A percentile compares a stretch with the other conserved stretches of the same genome.
Evolutionary conservation across 2,888 invertebrate species (phyloP).

Genomic region (Agrochola lota): DNA sequence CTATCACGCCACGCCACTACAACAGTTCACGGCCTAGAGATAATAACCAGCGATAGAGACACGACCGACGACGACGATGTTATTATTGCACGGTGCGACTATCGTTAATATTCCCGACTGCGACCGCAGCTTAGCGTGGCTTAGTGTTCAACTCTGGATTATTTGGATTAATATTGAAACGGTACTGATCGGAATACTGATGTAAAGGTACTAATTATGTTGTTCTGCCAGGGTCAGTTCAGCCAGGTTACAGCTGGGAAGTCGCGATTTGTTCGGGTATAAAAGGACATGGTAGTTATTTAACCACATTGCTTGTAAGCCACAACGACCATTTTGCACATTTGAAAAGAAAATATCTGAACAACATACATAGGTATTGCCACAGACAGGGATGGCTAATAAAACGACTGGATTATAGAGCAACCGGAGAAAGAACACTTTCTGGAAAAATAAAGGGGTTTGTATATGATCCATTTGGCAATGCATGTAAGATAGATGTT

Average conservation of each 20-base stretch:
- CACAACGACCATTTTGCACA: neutral
- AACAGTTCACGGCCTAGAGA: neutral
- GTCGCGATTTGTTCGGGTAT: neutral
- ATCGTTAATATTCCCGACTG: constrained; percentile 17
- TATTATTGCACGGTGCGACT: constrained; percentile 7
- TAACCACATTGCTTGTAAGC: neutral
- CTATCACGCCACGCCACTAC: neutral
- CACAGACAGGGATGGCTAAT: neutral
- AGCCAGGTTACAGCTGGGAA: neutral
- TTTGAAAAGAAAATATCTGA: neutral
- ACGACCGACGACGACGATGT: neutral
- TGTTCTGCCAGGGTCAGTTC: neutral
- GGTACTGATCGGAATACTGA: constrained; percentile 47
- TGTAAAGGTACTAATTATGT: constrained; percentile 39
- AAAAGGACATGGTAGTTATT: neutral
- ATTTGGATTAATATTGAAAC: constrained; percentile 48
- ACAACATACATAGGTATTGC: neutral
- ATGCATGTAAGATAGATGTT: neutral
- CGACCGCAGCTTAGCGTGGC: constrained; percentile 11
- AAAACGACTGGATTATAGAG: neutral
- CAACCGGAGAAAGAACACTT: neutral
- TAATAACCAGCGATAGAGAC: neutral
- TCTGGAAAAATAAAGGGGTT: neutral
- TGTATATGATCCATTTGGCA: neutral
- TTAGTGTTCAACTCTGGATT: constrained; percentile 17